Evolutionary conservation across 2,113 vertebrate genomes (phyloP).

Genomic region (Leptobrachium ailaonicum): DNA sequence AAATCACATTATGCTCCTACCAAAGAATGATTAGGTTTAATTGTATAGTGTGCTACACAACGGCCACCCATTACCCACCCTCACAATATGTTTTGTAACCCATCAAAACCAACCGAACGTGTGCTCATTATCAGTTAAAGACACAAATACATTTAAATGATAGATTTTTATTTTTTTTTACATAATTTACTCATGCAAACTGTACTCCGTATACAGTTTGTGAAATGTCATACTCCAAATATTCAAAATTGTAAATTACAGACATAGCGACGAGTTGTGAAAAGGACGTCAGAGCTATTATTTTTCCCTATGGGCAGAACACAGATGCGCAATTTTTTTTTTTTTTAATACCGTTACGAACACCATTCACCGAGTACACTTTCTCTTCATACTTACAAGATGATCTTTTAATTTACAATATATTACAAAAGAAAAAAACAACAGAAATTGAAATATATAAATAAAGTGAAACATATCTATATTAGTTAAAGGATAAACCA

Average conservation of each 20-base stretch:
- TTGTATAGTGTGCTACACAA: too few species aligned
- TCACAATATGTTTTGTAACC: too few species aligned
- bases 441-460: conserved; percentile 67
- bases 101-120: too few species aligned
- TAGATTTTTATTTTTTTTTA: conserved; percentile 84
- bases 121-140: conserved; percentile 7
- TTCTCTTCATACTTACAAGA: conserved; percentile 70
- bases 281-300: conserved; percentile 67
- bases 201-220: conserved; percentile 87
- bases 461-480: conserved; percentile 63
- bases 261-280: conserved; percentile 73
- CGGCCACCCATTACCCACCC: too few species aligned
- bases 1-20: too few species aligned
- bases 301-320: conserved; percentile 67
- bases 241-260: conserved; percentile 74
- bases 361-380: conserved; percentile 69
- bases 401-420: conserved; percentile 73
- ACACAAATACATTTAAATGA: conserved; percentile 73
- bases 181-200: conserved; percentile 97
- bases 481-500: conserved; percentile 61
- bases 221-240: conserved; percentile 70
- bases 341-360: conserved; percentile 68
- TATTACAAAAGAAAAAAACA: conserved; percentile 59
- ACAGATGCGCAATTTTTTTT: conserved; percentile 67
- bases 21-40: too few species aligned